A percentile compares a stretch with the other conserved stretches of the same genome.
phyloP scores from a whole-genome alignment of 2,888 invertebrate species.

The Acleris laterana region DNA sequence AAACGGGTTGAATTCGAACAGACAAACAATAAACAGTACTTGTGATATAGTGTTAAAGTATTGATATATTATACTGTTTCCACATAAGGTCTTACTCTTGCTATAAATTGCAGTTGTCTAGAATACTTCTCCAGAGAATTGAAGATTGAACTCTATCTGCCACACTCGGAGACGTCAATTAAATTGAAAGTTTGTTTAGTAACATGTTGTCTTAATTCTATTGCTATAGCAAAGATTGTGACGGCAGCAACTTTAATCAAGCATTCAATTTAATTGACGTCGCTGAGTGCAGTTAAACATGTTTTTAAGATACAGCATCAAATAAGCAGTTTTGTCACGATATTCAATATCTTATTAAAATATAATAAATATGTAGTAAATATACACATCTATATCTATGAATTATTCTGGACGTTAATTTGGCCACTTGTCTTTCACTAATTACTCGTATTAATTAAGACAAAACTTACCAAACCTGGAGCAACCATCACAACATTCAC shows the following conservation, averaged over 20 bases:
- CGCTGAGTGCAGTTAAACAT: too few species aligned
- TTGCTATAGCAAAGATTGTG: too few species aligned
- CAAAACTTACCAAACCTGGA: constrained; percentile 47
- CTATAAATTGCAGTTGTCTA: constrained; percentile 2
- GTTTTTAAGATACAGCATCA: constrained; percentile 14
- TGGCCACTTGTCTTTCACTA: constrained; percentile 78
- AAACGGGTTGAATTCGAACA: constrained; percentile 5
- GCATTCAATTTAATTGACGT: too few species aligned
- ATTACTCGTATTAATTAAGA: constrained; percentile 58
- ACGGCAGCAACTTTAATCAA: too few species aligned
- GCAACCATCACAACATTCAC: constrained; percentile 24
- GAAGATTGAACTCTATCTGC: background rate
- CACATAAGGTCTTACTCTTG: background rate
- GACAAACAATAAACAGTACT: background rate
- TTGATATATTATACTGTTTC: background rate
- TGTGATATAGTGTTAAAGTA: background rate
- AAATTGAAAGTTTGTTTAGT: too few species aligned
- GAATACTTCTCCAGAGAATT: constrained; percentile 5
- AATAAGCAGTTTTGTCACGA: constrained; percentile 28
- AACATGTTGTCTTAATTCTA: too few species aligned
- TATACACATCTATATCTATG: constrained; percentile 46
- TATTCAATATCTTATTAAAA: constrained; percentile 28
- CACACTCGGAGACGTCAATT: too few species aligned
- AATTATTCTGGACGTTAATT: constrained; percentile 76
- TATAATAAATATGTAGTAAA: constrained; percentile 39